Percentiles rank a stretch among this genome's conserved stretches.
Conservation (phyloP, 2,113 vertebrate species). For the Corynorhinus townsendii region DNA sequence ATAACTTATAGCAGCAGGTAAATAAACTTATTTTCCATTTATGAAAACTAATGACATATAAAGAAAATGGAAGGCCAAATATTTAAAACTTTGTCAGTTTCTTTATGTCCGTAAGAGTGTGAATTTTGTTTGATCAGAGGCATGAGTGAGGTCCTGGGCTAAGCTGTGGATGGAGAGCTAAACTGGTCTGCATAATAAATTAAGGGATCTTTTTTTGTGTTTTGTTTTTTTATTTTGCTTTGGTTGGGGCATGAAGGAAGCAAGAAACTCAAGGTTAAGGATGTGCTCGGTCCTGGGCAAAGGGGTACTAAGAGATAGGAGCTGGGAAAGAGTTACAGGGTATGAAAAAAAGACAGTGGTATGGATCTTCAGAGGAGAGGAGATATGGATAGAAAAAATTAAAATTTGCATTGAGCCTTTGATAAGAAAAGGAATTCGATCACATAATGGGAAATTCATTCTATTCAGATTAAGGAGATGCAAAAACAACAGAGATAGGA, state of each 20-base stretch:
- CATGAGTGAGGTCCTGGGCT: neutral
- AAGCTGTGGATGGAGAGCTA: neutral
- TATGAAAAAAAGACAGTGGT: neutral
- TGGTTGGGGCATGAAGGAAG: neutral
- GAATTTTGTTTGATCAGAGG: neutral
- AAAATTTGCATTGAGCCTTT: neutral
- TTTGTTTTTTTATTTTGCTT: neutral
- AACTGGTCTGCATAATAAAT: neutral
- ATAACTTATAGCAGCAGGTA: neutral
- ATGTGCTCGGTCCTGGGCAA: no score
- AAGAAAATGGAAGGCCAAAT: neutral
- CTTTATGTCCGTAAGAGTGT: neutral
- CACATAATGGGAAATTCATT: neutral
- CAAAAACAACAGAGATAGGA: neutral
- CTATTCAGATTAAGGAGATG: neutral
- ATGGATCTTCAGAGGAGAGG: neutral
- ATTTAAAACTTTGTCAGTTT: neutral
- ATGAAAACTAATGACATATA: neutral
- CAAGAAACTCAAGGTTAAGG: neutral
- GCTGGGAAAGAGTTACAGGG: neutral
- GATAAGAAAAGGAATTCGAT: neutral
- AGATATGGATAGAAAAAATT: neutral
- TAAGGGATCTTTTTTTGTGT: neutral
- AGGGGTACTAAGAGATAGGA: neutral
- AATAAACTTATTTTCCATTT: neutral